These are phyloP conservation scores for Phragmatobia fuliginosa DNA, from an alignment of 2,888 invertebrate genomes.

Conservation along the genomic window DNA sequence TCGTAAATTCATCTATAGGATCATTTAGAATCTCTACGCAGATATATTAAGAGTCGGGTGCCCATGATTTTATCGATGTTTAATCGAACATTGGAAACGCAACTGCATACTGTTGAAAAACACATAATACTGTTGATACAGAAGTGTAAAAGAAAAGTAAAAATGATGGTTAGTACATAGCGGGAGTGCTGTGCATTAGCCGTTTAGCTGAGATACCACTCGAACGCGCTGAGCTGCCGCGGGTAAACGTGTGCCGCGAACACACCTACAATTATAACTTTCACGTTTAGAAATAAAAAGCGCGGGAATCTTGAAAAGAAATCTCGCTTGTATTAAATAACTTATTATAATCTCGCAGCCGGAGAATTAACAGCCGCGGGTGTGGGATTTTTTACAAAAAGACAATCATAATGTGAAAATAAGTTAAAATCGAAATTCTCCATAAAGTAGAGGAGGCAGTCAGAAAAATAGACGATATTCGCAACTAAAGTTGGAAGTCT, in stretches of 20 bases:
- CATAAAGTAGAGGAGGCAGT: conserved; percentile 42
- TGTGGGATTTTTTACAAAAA: conserved; percentile 68
- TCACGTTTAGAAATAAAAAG: conserved; percentile 71
- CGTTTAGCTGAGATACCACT: conserved; percentile 61
- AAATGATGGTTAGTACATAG: conserved; percentile 42
- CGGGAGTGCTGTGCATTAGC: conserved; percentile 29
- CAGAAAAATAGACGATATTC: conserved; percentile 41
- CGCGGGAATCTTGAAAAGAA: conserved; percentile 68
- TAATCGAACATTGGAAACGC: conserved; percentile 34
- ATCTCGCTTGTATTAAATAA: conserved; percentile 24
- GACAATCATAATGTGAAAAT: conserved; percentile 68
- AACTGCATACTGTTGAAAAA: conserved; percentile 43
- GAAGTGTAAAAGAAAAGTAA: conserved; percentile 53
- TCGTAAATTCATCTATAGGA: conserved; percentile 29
- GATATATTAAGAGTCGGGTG: conserved; percentile 48
- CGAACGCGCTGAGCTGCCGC: conserved; percentile 65
- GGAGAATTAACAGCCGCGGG: conserved; percentile 57
- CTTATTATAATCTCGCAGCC: conserved; percentile 14
- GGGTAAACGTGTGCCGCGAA: conserved; percentile 71
- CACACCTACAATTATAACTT: conserved; percentile 62
- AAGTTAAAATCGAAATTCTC: conserved; percentile 51
- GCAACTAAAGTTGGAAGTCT: conserved; percentile 43
- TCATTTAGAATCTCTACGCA: conserved; percentile 46
- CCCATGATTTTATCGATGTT: conserved; percentile 49
- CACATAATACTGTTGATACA: conserved; percentile 39